Conservation (phyloP, 2,113 vertebrate species). For the Phalacrocorax carbo region DNA sequence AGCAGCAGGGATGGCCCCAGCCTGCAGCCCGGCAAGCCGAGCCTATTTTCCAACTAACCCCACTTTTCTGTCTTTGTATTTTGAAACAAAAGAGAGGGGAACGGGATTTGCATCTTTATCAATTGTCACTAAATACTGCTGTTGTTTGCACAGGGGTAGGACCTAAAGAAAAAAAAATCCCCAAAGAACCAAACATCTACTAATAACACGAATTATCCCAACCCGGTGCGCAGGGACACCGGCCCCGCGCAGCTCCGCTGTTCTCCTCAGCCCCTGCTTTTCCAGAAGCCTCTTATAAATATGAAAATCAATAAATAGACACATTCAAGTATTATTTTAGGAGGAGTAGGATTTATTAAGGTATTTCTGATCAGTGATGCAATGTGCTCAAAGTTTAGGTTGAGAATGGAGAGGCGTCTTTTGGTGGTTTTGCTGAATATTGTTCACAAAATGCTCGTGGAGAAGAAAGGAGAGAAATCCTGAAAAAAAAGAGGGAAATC, state of each 20-base stretch:
- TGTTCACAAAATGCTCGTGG: accelerated
- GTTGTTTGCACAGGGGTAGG: neutral
- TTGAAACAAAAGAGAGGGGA: neutral
- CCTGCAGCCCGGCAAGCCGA: neutral
- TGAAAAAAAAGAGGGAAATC: neutral
- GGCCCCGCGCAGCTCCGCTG: neutral
- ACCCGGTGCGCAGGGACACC: accelerated
- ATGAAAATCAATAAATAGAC: accelerated
- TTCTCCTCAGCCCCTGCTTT: neutral
- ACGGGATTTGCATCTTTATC: neutral
- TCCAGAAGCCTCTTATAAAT: accelerated
- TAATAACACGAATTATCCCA: neutral
- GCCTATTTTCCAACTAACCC: neutral
- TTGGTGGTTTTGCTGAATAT: accelerated
- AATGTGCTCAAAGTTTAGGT: accelerated
- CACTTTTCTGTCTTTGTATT: neutral
- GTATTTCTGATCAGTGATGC: accelerated
- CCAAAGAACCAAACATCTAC: neutral
- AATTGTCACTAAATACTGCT: neutral
- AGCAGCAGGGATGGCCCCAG: neutral
- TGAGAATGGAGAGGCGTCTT: accelerated
- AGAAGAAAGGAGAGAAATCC: neutral
- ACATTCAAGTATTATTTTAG: neutral
- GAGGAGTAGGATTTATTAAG: neutral
- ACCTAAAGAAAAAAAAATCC: neutral